These are phyloP conservation scores for Spodoptera frugiperda DNA, from an alignment of 1,140 invertebrate species.

Conservation along the genomic window DNA sequence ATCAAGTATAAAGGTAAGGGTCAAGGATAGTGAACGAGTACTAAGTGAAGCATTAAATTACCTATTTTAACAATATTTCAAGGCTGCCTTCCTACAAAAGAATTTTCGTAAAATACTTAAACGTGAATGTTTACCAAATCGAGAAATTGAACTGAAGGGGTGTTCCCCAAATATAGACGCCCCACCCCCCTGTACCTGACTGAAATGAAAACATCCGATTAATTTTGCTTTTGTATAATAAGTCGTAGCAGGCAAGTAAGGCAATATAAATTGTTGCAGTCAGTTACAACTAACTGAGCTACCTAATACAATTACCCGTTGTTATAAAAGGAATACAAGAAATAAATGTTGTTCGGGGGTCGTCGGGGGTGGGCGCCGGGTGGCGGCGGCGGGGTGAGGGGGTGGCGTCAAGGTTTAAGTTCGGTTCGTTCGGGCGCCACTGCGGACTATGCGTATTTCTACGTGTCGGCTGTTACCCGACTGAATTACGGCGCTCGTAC, in stretches of 20 bases:
- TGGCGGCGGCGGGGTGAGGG: slow-evolving; percentile 44
- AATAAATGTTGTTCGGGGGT: slow-evolving; percentile 60
- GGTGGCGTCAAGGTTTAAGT: slow-evolving; percentile 64
- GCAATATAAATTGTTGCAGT: slow-evolving; percentile 30
- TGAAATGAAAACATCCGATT: slow-evolving; percentile 23
- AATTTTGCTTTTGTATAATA: slow-evolving; percentile 8
- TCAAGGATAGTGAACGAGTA: slow-evolving; percentile 1
- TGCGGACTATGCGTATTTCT: slow-evolving; percentile 75
- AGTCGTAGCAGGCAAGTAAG: neutral
- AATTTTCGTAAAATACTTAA: slow-evolving; percentile 13
- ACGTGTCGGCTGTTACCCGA: slow-evolving; percentile 56
- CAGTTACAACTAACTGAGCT: slow-evolving; percentile 24
- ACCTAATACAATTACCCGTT: slow-evolving; percentile 38
- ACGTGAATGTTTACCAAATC: slow-evolving; percentile 22
- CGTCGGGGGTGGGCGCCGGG: slow-evolving; percentile 39
- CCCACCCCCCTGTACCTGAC: slow-evolving; percentile 1
- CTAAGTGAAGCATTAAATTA: slow-evolving; percentile 24
- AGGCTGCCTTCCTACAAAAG: neutral
- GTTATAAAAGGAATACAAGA: slow-evolving; percentile 56
- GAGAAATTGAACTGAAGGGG: slow-evolving; percentile 24
- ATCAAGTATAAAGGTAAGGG: neutral
- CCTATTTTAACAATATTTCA: slow-evolving; percentile 7
- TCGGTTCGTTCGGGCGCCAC: slow-evolving; percentile 60
- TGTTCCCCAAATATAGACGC: slow-evolving; percentile 5
- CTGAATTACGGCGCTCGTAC: slow-evolving; percentile 49